A percentile compares a stretch with the other conserved stretches of the same genome.
Conservation (phyloP, 2,113 vertebrate species). For the Limanda limanda region DNA sequence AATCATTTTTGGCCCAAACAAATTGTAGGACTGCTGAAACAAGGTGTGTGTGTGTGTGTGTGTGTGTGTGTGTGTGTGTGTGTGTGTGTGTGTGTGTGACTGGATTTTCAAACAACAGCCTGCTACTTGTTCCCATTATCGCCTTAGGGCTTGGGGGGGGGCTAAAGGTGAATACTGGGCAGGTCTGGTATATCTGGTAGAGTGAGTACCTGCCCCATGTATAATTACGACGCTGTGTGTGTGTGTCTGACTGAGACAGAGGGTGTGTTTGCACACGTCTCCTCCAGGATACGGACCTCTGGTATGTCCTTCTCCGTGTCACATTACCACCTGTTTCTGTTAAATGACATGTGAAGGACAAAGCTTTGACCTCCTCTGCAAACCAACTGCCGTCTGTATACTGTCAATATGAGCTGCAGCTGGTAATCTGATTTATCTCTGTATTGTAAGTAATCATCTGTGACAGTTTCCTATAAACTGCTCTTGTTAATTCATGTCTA, state of each 20-base stretch:
- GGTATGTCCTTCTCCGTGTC: slow-evolving; percentile 36
- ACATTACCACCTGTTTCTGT: slow-evolving; percentile 7
- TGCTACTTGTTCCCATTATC: slow-evolving; percentile 22
- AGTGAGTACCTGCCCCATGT: slow-evolving; percentile 23
- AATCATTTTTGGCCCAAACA: too few species aligned
- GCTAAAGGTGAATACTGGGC: slow-evolving; percentile 60
- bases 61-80: too few species aligned
- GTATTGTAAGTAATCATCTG: background rate
- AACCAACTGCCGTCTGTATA: slow-evolving; percentile 19
- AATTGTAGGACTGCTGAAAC: too few species aligned
- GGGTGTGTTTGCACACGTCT: background rate
- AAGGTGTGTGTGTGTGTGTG: too few species aligned
- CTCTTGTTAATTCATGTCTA: background rate
- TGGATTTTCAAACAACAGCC: background rate
- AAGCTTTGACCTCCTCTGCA: slow-evolving; percentile 3
- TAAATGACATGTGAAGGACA: slow-evolving; percentile 3
- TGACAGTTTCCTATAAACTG: slow-evolving; percentile 24
- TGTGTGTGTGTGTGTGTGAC: too few species aligned
- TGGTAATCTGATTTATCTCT: background rate
- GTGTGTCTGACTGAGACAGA: slow-evolving; percentile 3
- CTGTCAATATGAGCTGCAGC: slow-evolving; percentile 33
- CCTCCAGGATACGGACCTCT: slow-evolving; percentile 29
- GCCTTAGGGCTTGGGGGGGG: background rate
- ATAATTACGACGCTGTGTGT: background rate
- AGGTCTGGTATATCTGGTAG: slow-evolving; percentile 34